These are phyloP conservation scores for Cyclophora punctaria DNA, from an alignment of 2,888 invertebrate genomes.

Conservation along the genomic window DNA sequence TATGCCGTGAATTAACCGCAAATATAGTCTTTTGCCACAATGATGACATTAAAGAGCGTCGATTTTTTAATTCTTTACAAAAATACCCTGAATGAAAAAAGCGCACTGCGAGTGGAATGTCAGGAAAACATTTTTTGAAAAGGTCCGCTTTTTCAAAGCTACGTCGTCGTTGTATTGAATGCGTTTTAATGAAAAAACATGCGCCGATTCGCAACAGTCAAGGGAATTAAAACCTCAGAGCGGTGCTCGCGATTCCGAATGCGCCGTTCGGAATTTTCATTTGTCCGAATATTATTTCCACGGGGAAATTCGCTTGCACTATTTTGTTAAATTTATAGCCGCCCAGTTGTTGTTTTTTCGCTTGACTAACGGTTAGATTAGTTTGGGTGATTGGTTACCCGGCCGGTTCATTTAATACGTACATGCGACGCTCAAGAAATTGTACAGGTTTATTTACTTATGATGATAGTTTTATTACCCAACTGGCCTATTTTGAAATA, in stretches of 20 bases:
- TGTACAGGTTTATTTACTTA: too few relatives aligned
- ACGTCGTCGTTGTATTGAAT: conserved; percentile 73
- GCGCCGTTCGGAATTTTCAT: conserved; percentile 64
- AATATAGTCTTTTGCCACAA: conserved; percentile 12
- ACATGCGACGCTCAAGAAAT: too few relatives aligned
- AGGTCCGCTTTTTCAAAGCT: conserved; percentile 69
- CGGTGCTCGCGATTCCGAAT: conserved; percentile 51
- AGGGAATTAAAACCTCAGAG: conserved; percentile 70
- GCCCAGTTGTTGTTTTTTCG: conserved; percentile 31
- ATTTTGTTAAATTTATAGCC: conserved; percentile 47
- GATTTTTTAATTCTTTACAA: conserved; percentile 43
- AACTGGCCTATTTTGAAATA: too few relatives aligned
- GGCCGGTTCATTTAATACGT: too few relatives aligned
- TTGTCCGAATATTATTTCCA: conserved; percentile 66
- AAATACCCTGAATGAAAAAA: conserved; percentile 49
- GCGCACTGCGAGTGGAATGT: conserved; percentile 54
- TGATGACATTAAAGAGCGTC: conserved; percentile 25
- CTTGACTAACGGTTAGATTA: conserved; percentile 39
- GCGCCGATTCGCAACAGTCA: conserved; percentile 73
- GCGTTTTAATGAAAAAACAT: conserved; percentile 76
- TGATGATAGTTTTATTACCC: too few relatives aligned
- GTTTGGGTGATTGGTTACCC: conserved; percentile 11
- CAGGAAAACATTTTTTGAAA: conserved; percentile 69
- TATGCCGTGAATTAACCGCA: background rate
- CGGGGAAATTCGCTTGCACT: conserved; percentile 41